These are phyloP conservation scores for Gerris lacustris DNA, from an alignment of 2,888 invertebrate genomes.

Conservation along the genomic window DNA sequence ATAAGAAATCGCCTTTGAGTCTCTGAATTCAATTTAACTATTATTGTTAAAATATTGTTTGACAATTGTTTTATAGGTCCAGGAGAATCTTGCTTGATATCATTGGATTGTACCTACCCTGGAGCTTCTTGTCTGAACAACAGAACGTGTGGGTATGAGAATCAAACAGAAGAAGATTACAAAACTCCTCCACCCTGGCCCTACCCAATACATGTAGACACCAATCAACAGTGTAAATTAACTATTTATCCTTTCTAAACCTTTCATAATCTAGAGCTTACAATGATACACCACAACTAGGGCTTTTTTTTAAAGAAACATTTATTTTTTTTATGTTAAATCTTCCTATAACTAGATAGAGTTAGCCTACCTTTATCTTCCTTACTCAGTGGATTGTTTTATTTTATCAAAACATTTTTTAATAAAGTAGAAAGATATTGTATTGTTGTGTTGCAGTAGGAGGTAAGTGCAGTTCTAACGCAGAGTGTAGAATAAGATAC, in stretches of 20 bases:
- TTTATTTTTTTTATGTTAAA: too few species aligned
- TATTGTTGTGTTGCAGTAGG: conserved; percentile 17
- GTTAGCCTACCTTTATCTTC: background rate
- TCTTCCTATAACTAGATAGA: too few species aligned
- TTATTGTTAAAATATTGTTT: too few species aligned
- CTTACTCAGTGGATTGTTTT: background rate
- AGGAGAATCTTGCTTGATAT: conserved; percentile 23
- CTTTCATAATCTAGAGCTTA: background rate
- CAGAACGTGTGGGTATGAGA: conserved; percentile 13
- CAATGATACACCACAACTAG: background rate
- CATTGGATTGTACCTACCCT: conserved; percentile 21
- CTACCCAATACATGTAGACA: background rate
- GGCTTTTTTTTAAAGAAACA: background rate
- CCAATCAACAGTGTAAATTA: background rate
- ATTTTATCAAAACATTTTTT: background rate
- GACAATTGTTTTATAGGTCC: conserved; percentile 15
- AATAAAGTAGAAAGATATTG: too few species aligned
- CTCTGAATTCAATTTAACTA: too few species aligned
- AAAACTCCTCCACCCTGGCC: background rate
- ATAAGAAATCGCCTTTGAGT: too few species aligned
- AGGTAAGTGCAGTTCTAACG: conserved; percentile 16
- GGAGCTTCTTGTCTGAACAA: conserved; percentile 17
- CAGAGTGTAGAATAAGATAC: conserved; percentile 27
- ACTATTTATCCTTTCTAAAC: too few species aligned
- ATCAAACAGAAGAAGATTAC: background rate